Conservation (phyloP, 2,888 invertebrate genomes). For the Napeogenes inachia region DNA sequence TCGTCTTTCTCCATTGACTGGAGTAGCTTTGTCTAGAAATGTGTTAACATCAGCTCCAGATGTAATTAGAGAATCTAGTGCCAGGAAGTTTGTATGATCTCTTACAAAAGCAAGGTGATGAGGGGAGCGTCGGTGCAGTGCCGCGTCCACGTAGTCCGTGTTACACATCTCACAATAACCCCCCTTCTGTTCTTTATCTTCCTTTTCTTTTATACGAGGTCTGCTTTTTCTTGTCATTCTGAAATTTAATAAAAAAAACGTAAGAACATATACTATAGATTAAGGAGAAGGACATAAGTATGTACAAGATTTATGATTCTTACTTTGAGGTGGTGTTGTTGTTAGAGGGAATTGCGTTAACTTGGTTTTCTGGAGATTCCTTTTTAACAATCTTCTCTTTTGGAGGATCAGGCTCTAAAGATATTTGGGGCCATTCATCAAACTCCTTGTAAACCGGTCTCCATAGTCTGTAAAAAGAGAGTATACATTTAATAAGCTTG, state of each 20-base stretch:
- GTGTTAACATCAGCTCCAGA: constrained; percentile 81
- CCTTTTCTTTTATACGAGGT: constrained; percentile 64
- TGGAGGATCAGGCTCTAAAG: constrained; percentile 61
- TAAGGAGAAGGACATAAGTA: neutral
- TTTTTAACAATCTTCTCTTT: constrained; percentile 57
- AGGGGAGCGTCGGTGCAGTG: constrained; percentile 84
- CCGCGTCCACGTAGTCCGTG: constrained; percentile 82
- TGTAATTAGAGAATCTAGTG: constrained; percentile 83
- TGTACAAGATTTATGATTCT: constrained; percentile 34
- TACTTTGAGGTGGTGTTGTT: constrained; percentile 52
- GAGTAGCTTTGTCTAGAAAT: constrained; percentile 80
- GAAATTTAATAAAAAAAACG: constrained; percentile 32
- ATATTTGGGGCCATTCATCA: constrained; percentile 79
- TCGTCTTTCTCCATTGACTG: constrained; percentile 59
- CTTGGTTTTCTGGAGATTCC: constrained; percentile 44
- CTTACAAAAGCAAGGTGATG: constrained; percentile 85
- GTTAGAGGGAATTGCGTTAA: constrained; percentile 31
- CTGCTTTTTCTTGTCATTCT: constrained; percentile 78
- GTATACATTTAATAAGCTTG: constrained; percentile 14
- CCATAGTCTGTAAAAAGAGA: constrained; percentile 62
- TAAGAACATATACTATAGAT: neutral
- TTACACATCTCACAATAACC: constrained; percentile 91
- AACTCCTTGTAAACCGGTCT: constrained; percentile 81
- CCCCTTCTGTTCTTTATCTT: constrained; percentile 64
- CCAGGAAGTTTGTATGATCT: constrained; percentile 85